Conservation (phyloP, 2,797 vertebrate species). For the Peromyscus attwateri region DNA sequence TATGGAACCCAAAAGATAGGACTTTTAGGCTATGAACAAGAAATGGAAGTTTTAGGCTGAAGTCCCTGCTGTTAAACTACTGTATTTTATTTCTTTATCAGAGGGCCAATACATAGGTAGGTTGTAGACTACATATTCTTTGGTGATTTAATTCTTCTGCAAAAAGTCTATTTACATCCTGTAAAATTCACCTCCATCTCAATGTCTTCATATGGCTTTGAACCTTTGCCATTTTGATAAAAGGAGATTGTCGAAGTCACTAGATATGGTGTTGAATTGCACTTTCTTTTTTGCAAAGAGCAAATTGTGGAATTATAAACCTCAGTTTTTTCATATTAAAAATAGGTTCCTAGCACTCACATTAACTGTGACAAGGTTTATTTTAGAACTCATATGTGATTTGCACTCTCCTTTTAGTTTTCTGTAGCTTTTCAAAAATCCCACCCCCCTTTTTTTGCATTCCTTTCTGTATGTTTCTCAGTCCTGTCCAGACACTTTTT, state of each 20-base stretch:
- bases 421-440: neutral
- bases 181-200: neutral
- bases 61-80: constrained; percentile 29
- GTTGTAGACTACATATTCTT: neutral
- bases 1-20: neutral
- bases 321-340: constrained; percentile 34
- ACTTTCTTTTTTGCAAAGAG: neutral
- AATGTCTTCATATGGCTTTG: neutral
- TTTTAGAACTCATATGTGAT: neutral
- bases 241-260: constrained; percentile 16
- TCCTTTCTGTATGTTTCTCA: constrained; percentile 11
- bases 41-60: constrained; percentile 29
- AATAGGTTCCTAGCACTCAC: neutral
- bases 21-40: constrained; percentile 34
- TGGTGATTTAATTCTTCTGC: constrained; percentile 7
- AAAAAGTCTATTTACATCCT: neutral
- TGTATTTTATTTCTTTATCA: neutral
- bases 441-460: neutral
- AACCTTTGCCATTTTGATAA: neutral
- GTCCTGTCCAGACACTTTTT: neutral
- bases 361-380: neutral
- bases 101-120: neutral
- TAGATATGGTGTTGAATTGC: neutral
- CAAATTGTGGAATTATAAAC: constrained; percentile 19
- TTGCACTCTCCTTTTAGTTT: constrained; percentile 31